Conservation (phyloP, 2,797 vertebrate species). For the Eremophila alpestris region DNA sequence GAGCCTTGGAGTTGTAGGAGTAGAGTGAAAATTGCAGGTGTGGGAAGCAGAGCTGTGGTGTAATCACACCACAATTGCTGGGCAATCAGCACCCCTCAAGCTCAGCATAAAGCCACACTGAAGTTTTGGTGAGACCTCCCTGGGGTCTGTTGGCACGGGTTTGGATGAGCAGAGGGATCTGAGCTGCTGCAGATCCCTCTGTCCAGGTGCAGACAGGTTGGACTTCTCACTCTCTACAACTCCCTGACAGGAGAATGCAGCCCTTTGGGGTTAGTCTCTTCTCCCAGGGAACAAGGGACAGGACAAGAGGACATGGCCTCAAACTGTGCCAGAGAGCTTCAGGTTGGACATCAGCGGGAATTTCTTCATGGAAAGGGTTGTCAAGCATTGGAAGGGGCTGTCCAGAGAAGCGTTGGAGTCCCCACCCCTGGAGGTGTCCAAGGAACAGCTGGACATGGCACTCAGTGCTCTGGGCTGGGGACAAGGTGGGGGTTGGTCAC, state of each 20-base stretch:
- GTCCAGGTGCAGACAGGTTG: neutral
- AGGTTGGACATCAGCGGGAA: neutral
- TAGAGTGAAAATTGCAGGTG: slow-evolving; percentile 9
- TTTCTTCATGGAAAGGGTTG: neutral
- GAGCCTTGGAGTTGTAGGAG: neutral
- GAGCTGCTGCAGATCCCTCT: neutral
- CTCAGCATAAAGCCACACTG: neutral
- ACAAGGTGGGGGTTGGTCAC: neutral
- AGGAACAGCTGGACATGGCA: fast-evolving
- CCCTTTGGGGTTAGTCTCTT: neutral
- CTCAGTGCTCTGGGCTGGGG: neutral
- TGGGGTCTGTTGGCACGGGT: fast-evolving
- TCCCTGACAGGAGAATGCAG: neutral
- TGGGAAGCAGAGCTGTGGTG: neutral
- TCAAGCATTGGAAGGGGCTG: fast-evolving
- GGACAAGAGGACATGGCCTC: neutral
- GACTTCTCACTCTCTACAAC: fast-evolving
- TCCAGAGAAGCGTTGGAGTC: neutral
- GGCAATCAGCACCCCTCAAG: neutral
- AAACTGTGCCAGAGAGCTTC: neutral
- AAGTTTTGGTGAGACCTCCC: neutral
- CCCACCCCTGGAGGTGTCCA: neutral
- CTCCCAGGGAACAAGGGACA: neutral
- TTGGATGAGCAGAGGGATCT: neutral
- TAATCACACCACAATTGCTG: neutral